Percentiles rank a stretch among this genome's conserved stretches.
phyloP scores from a whole-genome alignment of 1,140 invertebrate genomes.

The Lepidotrigona ventralis region DNA sequence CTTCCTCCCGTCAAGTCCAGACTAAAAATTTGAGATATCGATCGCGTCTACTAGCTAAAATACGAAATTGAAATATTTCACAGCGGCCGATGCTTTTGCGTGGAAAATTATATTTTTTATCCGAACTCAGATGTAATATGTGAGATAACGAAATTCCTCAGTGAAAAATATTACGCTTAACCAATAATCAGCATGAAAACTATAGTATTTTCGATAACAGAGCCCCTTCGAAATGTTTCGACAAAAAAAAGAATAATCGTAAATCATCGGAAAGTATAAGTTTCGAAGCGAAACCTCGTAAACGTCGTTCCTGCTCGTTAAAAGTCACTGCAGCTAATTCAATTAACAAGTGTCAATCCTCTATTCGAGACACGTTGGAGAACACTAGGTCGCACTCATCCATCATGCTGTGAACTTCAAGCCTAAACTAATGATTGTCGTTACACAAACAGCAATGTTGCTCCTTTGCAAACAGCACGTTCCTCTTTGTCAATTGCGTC shows the following conservation, averaged over 20 bases:
- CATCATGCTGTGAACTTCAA: too few species aligned
- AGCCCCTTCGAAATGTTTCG: too few species aligned
- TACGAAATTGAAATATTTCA: neutral
- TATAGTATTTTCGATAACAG: neutral
- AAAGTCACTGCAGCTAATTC: neutral
- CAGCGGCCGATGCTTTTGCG: too few species aligned
- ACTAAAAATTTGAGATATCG: neutral
- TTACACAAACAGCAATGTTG: neutral
- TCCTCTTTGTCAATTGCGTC: neutral
- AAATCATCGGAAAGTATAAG: neutral
- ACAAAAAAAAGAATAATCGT: neutral
- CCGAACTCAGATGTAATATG: too few species aligned
- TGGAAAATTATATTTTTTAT: too few species aligned
- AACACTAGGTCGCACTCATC: too few species aligned
- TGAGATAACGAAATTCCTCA: too few species aligned
- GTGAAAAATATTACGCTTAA: too few species aligned
- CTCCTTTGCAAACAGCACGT: too few species aligned
- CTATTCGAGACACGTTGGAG: too few species aligned
- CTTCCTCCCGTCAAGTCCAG: constrained; percentile 10
- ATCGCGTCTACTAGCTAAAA: neutral
- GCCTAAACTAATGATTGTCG: neutral
- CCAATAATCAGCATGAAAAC: too few species aligned
- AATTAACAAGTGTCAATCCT: neutral
- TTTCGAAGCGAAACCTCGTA: neutral
- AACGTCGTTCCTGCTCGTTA: rapidly evolving